Percentiles rank a stretch among this genome's conserved stretches.
Conservation (phyloP, 2,797 vertebrate genomes). For the Sebastes goodei region DNA sequence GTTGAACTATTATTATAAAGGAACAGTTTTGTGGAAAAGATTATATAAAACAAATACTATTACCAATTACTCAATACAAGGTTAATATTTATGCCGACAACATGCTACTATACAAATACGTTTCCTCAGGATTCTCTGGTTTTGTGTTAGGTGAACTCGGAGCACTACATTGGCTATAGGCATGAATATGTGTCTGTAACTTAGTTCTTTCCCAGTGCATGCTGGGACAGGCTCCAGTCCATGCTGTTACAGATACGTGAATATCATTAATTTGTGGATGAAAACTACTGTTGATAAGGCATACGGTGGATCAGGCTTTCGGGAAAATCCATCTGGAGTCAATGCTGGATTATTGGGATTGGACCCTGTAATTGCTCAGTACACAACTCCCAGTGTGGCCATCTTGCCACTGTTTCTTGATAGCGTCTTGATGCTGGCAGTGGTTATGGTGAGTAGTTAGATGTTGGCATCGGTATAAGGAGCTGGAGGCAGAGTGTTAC, state of each 20-base stretch:
- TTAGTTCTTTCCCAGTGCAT: background rate
- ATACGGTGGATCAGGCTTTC: background rate
- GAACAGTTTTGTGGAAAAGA: background rate
- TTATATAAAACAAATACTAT: background rate
- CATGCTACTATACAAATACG: background rate
- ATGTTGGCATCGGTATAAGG: constrained; percentile 16
- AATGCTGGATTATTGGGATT: constrained; percentile 7
- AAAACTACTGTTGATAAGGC: background rate
- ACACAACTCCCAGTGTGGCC: background rate
- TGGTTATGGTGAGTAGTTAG: background rate
- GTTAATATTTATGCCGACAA: background rate
- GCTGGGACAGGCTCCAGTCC: background rate
- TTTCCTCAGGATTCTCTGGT: no score
- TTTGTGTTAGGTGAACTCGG: background rate
- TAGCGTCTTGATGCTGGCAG: background rate
- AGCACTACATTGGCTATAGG: background rate
- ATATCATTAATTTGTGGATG: background rate
- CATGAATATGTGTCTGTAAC: background rate
- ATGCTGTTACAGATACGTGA: background rate
- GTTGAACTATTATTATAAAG: background rate
- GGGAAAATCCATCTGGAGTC: constrained; percentile 16
- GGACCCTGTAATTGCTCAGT: constrained; percentile 9
- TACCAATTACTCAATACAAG: background rate
- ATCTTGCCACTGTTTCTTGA: background rate
- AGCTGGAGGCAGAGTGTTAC: constrained; percentile 14